Conservation (phyloP, 2,113 vertebrate species). For the Hippocampus guttulatus region DNA sequence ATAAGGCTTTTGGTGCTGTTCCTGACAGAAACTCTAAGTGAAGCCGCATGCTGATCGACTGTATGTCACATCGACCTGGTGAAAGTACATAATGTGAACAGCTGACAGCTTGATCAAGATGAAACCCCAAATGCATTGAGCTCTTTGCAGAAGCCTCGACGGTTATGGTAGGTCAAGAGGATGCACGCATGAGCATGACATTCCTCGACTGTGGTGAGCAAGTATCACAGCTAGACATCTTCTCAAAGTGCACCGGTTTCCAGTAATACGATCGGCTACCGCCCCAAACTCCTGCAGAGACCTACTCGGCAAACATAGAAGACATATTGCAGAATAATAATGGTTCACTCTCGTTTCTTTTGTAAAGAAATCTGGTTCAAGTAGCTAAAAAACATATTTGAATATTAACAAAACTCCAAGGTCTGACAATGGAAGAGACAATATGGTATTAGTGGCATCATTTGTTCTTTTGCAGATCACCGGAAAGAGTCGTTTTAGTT, state of each 20-base stretch:
- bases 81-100: constrained; percentile 58
- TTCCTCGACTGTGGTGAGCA: constrained; percentile 20
- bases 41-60: constrained; percentile 49
- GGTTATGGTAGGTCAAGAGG: constrained; percentile 24
- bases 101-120: constrained; percentile 64
- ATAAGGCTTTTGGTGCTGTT: constrained; percentile 65
- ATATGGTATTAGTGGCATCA: too few relatives aligned
- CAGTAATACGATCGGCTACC: neutral
- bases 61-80: constrained; percentile 48
- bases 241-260: neutral
- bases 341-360: neutral
- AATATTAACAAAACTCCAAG: neutral
- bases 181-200: constrained; percentile 6
- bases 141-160: constrained; percentile 15
- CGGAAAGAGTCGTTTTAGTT: too few relatives aligned
- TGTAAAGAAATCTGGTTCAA: neutral
- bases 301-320: neutral
- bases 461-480: too few relatives aligned
- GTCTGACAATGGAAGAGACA: too few relatives aligned
- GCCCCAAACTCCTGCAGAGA: neutral
- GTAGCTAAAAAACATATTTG: neutral
- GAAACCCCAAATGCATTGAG: constrained; percentile 44
- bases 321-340: neutral
- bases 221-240: neutral
- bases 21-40: constrained; percentile 63